Base-by-base conservation (phyloP, 2,888 invertebrate species). In the Aethes cnicana region DNA sequence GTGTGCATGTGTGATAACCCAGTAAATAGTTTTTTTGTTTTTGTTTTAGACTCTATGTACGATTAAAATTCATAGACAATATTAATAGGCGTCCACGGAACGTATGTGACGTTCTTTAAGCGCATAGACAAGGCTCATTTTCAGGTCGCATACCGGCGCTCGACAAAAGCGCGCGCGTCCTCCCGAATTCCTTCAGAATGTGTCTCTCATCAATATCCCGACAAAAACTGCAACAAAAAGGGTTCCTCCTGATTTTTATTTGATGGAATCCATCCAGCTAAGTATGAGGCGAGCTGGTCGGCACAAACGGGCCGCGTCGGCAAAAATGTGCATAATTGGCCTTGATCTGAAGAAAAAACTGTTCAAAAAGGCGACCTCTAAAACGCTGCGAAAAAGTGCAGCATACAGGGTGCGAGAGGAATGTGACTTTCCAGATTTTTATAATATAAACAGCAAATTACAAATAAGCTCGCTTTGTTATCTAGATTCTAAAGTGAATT, bases 271-370 rank as follows among this genome's bases (percentile, higher is more conserved):
- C 83, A 69, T 72, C 71, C 71, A 72, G 68, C 69, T 70, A 76
- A 82, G 83, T 82, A 81, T 84, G 80, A 82, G 76, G 59, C 61
- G 59, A 66, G 67, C 59, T 68, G n/a, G 74, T 63, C 68, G 68
- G 70, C 72, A 77, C 84, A 87, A 87, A 87, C 74, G 80, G 61
- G 63, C 86, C 85, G 84, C 82, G 68, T 72, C 72, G 79, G 81
- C 84, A 88, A 87, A 89, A 88, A 89, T 89, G 89, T 87, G 84
- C 89, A 89, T 88, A 89, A 89, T 89, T 87, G 89, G 82, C 69
- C 66, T 66, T 69, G 74, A 77, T 68, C 75, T 65, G 63, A 73
- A 68, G 81, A 88, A 88, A 89, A 88, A 89, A 84, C 75, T 68
- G 69, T 71, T 83, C 81, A 85, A 88, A 88, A 89, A 86, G 68